These are phyloP conservation scores for Gadopsis bispinosus DNA, from an alignment of 2,797 vertebrate species.

Conservation along the genomic window DNA sequence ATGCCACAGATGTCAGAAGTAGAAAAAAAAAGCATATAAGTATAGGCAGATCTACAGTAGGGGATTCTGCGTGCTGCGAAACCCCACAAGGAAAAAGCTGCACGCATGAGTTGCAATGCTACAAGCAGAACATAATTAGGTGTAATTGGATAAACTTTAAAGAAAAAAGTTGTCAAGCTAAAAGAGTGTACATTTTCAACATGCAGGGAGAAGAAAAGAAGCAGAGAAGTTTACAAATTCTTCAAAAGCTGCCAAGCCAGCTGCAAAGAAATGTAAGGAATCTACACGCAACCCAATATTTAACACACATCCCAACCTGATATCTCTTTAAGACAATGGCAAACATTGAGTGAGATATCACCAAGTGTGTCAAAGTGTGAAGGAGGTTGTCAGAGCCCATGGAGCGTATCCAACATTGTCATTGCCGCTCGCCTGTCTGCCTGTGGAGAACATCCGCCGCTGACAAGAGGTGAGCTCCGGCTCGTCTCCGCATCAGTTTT, in stretches of 20 bases:
- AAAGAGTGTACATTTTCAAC: neutral
- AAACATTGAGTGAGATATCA: conserved; percentile 81
- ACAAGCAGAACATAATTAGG: conserved; percentile 41
- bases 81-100: conserved; percentile 12
- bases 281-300: neutral
- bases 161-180: neutral
- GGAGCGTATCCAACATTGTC: conserved; percentile 85
- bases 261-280: conserved; percentile 18
- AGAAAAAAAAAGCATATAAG: conserved; percentile 22
- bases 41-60: neutral
- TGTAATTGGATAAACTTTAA: conserved; percentile 34
- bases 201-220: neutral
- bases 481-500: conserved; percentile 85
- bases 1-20: conserved; percentile 22
- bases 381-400: conserved; percentile 77
- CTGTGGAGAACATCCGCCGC: conserved; percentile 76
- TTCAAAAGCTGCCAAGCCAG: neutral
- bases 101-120: conserved; percentile 17
- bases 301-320: conserved; percentile 35
- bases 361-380: conserved; percentile 73
- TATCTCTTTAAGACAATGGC: conserved; percentile 64
- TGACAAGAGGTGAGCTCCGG: conserved; percentile 83
- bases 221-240: neutral
- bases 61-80: conserved; percentile 32
- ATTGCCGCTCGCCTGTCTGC: conserved; percentile 81